Evolutionary conservation across 2,888 invertebrate genomes (phyloP).

Genomic region (Heteropelma amictum): DNA sequence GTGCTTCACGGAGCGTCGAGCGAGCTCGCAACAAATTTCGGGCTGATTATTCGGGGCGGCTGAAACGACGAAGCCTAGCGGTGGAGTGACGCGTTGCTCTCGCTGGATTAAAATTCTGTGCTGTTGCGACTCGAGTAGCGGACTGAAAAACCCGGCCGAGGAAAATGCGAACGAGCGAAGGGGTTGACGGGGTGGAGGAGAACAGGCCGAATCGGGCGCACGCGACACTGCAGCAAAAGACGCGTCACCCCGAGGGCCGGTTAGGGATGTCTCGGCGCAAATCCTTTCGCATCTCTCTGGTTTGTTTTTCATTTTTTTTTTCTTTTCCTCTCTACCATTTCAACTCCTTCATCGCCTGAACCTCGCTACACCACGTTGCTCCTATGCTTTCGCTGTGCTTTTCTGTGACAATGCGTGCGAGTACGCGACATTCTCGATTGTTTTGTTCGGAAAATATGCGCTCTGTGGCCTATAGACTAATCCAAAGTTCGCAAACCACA

Average conservation of each 20-base stretch:
- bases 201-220: conserved; percentile 45
- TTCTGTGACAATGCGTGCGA: conserved; percentile 43
- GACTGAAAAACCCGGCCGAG: conserved; percentile 21
- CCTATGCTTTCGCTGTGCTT: conserved; percentile 21
- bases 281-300: conserved; percentile 41
- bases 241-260: conserved; percentile 59
- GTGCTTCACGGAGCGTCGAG: conserved; percentile 59
- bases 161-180: conserved; percentile 45
- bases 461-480: conserved; percentile 30
- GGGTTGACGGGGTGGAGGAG: conserved; percentile 49
- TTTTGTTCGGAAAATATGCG: conserved; percentile 30
- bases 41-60: conserved; percentile 75
- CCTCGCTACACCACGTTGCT: conserved; percentile 28
- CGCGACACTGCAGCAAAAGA: conserved; percentile 48
- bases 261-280: conserved; percentile 42
- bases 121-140: conserved; percentile 60
- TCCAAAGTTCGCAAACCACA: conserved; percentile 9
- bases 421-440: conserved; percentile 43
- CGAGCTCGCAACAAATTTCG: conserved; percentile 73
- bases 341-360: conserved; percentile 29
- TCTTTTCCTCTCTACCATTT: background rate
- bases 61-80: conserved; percentile 53
- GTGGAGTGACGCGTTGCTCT: conserved; percentile 66
- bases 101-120: conserved; percentile 75
- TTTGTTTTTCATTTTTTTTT: background rate